Evolutionary conservation across 2,113 vertebrate genomes (phyloP).

Genomic region (Nothobranchius kuhntae): DNA sequence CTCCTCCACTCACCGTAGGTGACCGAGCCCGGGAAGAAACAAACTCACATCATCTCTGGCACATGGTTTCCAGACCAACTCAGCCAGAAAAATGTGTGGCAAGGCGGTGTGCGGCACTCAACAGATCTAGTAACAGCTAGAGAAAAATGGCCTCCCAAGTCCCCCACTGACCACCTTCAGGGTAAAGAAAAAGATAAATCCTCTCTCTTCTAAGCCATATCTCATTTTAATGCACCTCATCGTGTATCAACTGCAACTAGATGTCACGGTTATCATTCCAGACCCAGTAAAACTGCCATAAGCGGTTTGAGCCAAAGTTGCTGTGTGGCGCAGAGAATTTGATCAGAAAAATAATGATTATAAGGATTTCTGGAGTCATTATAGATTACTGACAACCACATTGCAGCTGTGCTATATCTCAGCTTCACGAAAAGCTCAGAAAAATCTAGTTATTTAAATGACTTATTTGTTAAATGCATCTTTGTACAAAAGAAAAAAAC

Average conservation of each 20-base stretch:
- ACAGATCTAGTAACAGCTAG: constrained; percentile 52
- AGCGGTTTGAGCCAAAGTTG: constrained; percentile 1
- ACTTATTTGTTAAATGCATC: not conserved
- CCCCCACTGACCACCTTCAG: constrained; percentile 13
- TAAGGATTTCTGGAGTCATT: not conserved
- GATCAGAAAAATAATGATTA: not conserved
- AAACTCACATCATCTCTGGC: constrained; percentile 34
- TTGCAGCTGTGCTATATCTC: constrained; percentile 16
- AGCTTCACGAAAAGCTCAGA: constrained; percentile 3
- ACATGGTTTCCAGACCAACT: constrained; percentile 32
- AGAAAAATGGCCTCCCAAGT: constrained; percentile 19
- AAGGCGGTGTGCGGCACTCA: constrained; percentile 25
- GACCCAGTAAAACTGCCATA: not conserved
- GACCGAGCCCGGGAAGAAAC: constrained; percentile 29
- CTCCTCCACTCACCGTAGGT: constrained; percentile 18
- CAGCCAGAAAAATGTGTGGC: constrained; percentile 15
- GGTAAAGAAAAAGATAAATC: constrained; percentile 20
- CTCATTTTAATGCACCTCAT: constrained; percentile 8
- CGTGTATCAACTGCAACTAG: constrained; percentile 9
- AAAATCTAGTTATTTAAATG: not conserved
- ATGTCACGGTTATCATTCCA: constrained; percentile 3
- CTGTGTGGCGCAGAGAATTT: constrained; percentile 9
- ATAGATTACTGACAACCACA: constrained; percentile 4
- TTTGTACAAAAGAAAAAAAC: not conserved
- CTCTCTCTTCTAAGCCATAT: not conserved